Evolutionary conservation across 2,113 vertebrate genomes (phyloP).

Genomic region (Vulpes vulpes): DNA sequence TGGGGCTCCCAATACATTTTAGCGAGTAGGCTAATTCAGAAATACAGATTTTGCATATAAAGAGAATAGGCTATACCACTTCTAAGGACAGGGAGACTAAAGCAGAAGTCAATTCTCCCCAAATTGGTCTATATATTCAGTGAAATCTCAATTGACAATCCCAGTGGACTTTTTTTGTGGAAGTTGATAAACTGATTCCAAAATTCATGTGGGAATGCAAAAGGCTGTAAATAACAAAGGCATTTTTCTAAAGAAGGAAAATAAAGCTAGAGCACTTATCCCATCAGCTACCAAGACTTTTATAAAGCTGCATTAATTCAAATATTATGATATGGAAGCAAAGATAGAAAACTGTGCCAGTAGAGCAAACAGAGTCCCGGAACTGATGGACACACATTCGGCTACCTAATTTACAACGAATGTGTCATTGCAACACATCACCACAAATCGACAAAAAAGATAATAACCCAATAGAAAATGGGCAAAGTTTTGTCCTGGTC

Average conservation of each 20-base stretch:
- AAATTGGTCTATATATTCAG: neutral
- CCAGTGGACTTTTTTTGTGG: neutral
- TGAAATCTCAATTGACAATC: neutral
- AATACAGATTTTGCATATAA: neutral
- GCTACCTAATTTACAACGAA: neutral
- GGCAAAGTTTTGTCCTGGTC: neutral
- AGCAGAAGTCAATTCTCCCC: neutral
- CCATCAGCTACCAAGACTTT: neutral
- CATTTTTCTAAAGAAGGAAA: neutral
- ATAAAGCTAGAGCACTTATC: neutral
- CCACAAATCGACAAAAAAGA: neutral
- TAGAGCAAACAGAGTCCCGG: neutral
- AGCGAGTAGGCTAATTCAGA: neutral
- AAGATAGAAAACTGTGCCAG: neutral
- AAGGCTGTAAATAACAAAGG: neutral
- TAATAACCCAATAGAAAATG: neutral
- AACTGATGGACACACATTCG: neutral
- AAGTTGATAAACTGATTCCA: neutral
- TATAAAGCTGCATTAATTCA: neutral
- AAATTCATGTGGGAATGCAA: neutral
- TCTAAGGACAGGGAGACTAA: neutral
- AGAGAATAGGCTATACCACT: too few relatives aligned
- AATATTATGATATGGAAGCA: too few relatives aligned
- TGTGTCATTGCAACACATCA: accelerated
- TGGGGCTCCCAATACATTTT: neutral